Conservation (phyloP, 1,140 invertebrate genomes). For the Archegozetes longisetosus region DNA sequence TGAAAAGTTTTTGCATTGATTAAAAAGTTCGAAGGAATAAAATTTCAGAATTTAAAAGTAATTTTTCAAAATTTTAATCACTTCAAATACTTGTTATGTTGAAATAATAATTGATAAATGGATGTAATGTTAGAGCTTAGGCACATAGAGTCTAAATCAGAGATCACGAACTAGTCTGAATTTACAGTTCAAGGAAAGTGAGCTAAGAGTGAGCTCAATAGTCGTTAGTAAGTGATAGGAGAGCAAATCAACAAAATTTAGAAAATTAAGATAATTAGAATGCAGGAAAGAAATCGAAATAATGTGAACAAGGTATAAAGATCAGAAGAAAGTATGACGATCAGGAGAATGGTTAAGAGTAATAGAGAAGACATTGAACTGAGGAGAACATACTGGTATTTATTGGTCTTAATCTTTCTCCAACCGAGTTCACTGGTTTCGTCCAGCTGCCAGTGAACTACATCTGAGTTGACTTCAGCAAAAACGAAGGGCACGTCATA, state of each 20-base stretch:
- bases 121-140: too few relatives aligned
- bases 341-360: too few relatives aligned
- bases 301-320: background rate
- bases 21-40: too few relatives aligned
- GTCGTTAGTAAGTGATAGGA: background rate
- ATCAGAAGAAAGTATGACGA: background rate
- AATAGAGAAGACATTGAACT: background rate
- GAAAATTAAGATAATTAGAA: background rate
- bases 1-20: too few relatives aligned
- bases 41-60: too few relatives aligned
- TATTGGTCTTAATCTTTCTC: constrained; percentile 24
- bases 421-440: constrained; percentile 20
- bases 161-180: too few relatives aligned
- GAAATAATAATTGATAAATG: too few relatives aligned
- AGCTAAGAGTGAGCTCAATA: constrained; percentile 13
- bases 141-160: too few relatives aligned
- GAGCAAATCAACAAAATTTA: background rate
- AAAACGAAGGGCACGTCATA: constrained; percentile 60
- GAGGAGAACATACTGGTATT: constrained; percentile 22
- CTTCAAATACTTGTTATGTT: too few relatives aligned
- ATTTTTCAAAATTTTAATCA: too few relatives aligned
- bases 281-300: background rate
- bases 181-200: constrained; percentile 3
- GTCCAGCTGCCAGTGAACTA: constrained; percentile 37
- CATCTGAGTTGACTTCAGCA: constrained; percentile 59